Percentiles rank a stretch among this genome's conserved stretches.
phyloP scores from a whole-genome alignment of 2,797 vertebrate genomes.

The Pyrocephalus nanus region DNA sequence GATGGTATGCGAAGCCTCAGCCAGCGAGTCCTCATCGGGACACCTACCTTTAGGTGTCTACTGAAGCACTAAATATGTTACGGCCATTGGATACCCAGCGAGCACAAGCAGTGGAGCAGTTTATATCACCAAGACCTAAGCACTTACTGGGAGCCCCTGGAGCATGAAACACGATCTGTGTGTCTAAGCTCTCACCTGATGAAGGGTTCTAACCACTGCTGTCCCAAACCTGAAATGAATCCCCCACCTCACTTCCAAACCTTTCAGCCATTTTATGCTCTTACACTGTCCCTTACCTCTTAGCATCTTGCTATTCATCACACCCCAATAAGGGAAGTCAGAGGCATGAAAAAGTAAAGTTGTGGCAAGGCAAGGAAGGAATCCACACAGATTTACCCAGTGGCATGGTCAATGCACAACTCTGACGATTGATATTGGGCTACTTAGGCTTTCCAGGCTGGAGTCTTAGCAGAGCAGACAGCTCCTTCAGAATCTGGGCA shows the following conservation, averaged over 20 bases:
- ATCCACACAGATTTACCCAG: not conserved
- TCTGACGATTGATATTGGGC: not conserved
- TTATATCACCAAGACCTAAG: not conserved
- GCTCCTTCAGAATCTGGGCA: not conserved
- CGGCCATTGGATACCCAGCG: not conserved
- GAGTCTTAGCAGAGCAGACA: not conserved
- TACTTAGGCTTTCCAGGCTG: not conserved
- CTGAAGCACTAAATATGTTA: not conserved
- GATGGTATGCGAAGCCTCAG: not conserved
- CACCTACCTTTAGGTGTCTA: not conserved
- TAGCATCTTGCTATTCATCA: not conserved
- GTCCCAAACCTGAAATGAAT: not conserved
- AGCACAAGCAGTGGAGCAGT: not conserved
- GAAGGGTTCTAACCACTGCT: not conserved
- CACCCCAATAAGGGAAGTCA: not conserved
- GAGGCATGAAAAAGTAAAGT: not conserved
- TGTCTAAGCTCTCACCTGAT: not conserved
- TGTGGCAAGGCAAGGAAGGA: not conserved
- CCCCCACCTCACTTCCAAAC: not conserved
- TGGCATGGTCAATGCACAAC: accelerated
- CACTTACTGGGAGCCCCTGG: accelerated
- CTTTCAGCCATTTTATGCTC: not conserved
- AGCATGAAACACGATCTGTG: not conserved
- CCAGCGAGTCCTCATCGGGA: not conserved
- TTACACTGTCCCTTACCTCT: not conserved